Conservation (phyloP, 2,113 vertebrate genomes). For the Merops nubicus region DNA sequence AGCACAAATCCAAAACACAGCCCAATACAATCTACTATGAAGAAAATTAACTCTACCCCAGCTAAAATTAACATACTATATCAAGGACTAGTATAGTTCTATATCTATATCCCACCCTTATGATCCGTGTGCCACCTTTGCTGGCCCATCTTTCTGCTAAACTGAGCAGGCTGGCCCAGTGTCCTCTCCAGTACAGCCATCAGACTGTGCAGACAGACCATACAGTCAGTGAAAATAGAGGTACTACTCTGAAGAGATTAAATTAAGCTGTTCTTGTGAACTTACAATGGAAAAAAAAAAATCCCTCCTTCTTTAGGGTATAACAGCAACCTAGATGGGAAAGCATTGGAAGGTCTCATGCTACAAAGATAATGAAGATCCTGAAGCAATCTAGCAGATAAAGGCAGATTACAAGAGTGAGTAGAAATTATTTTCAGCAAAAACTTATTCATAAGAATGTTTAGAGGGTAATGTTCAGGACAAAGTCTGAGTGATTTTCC, state of each 20-base stretch:
- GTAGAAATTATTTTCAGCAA: no score
- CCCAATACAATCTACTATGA: neutral
- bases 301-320: neutral
- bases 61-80: accelerated
- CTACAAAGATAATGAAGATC: neutral
- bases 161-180: no score
- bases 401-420: neutral
- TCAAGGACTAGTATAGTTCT: neutral
- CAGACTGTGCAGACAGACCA: neutral
- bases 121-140: neutral
- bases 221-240: neutral
- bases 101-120: accelerated
- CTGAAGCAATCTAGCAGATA: neutral
- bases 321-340: neutral
- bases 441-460: no score
- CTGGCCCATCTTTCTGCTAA: neutral
- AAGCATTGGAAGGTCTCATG: neutral
- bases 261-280: neutral
- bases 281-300: neutral
- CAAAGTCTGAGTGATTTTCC: neutral
- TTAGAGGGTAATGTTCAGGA: no score
- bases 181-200: neutral
- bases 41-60: neutral
- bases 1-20: neutral
- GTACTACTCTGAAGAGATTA: neutral